Evolutionary conservation across 2,113 vertebrate genomes (phyloP), one percentile per base, ranked within the genome.

Genomic region (Calidris pygmaea): DNA sequence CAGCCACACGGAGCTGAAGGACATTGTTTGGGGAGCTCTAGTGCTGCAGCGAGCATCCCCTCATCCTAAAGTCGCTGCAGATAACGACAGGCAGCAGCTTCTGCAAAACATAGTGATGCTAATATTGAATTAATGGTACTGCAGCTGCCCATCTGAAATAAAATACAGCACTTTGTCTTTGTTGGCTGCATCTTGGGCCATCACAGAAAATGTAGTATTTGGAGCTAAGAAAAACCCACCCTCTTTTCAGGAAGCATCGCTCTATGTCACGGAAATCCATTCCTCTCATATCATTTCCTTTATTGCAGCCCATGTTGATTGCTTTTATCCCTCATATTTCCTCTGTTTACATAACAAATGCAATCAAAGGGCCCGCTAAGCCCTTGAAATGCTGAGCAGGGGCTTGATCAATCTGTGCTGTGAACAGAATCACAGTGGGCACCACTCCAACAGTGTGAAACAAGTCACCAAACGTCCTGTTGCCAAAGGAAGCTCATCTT

Each of bases 1-100:
- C 98, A 98, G 86, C 70, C n/a, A 58, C 97, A 97, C 95, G 7
- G 92, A 60, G 83, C 90, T 94, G 68, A 77, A 78, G 74, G 95
- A 67, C 92, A 4, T 34, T 63, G 77, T 65, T 32, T 89, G 91
- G 86, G 95, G 76, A 90, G 93, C 80, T 74, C 53, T 35, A 7
- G 35, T 2, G 10, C 84, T 67, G 73, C 70, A 30, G 5, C 1
- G n/a, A 93, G 70, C 88, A 68, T 91, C 90, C 34, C 50, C 41
- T 93, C 70, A 24, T 24, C 68, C 86, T 3, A 3, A 43, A 63
- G 63, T 3, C 3, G 0, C 60, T 3, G 15, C 59, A 24, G 70
- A 62, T 6, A n/a, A n/a, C 0, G 1, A 15, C 15, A 30, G 58
- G 55, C 83, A 74, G 86, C 50, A 74, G 60, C 52, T 82, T 24